phyloP scores from a whole-genome alignment of 2,113 vertebrate genomes.

The Caranx melampygus region DNA sequence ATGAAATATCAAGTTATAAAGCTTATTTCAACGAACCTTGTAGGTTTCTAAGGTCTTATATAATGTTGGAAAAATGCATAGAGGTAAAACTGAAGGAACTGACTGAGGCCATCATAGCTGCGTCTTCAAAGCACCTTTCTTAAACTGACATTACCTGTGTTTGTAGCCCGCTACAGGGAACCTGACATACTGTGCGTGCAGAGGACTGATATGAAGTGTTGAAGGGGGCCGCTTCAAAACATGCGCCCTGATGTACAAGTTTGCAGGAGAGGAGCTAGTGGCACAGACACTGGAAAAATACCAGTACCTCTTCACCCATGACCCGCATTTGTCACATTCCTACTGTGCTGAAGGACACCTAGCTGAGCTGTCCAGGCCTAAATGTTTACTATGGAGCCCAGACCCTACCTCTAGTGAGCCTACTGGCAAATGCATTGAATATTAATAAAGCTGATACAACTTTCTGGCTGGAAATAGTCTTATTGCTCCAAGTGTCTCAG shows the following conservation, averaged over 20 bases:
- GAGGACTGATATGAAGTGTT: conserved; percentile 42
- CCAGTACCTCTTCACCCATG: conserved; percentile 77
- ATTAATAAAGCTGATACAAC: neutral
- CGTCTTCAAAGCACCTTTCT: neutral
- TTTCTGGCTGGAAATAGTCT: neutral
- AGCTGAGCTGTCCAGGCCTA: conserved; percentile 5
- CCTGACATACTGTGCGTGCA: neutral
- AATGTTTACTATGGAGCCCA: conserved; percentile 42
- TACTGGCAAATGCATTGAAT: conserved; percentile 15
- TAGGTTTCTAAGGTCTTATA: no score
- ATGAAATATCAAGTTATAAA: no score
- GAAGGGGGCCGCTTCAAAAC: conserved; percentile 51
- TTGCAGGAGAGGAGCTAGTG: conserved; percentile 47
- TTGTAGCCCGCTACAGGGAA: neutral
- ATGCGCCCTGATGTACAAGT: conserved; percentile 55
- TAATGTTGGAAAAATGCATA: neutral
- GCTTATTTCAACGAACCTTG: no score
- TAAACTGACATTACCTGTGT: neutral
- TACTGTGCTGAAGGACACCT: conserved; percentile 66
- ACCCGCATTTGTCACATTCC: conserved; percentile 78
- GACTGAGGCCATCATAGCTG: neutral
- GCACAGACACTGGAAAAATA: conserved; percentile 80
- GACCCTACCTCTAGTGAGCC: neutral
- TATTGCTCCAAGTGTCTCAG: neutral
- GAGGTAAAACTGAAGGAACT: neutral